These are phyloP conservation scores for Eulemur coronatus DNA, from an alignment of 2,797 vertebrate genomes.

Conservation along the genomic window DNA sequence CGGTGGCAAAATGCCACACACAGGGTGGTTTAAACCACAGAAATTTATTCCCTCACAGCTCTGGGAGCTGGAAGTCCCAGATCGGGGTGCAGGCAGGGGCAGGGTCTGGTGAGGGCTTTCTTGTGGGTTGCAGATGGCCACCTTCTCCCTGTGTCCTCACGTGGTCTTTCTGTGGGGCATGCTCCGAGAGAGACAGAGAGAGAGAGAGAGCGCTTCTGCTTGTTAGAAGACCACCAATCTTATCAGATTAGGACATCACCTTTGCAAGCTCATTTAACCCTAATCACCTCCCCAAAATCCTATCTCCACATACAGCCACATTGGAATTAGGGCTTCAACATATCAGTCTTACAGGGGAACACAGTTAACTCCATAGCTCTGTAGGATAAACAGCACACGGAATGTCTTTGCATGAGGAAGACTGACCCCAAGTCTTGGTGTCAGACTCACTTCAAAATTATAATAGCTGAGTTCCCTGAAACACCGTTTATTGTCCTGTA, in stretches of 20 bases:
- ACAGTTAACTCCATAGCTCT: background rate
- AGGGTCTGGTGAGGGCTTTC: no score
- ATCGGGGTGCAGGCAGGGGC: no score
- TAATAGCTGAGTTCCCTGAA: background rate
- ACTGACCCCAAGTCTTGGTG: background rate
- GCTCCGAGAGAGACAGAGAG: background rate
- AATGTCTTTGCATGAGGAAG: background rate
- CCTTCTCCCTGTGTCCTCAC: no score
- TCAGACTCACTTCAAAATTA: background rate
- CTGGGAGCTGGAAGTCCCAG: no score
- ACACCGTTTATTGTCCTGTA: background rate
- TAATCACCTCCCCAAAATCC: background rate
- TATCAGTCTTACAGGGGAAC: no score
- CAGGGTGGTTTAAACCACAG: no score
- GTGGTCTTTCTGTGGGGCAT: no score
- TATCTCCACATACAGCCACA: background rate
- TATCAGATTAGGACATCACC: accelerated
- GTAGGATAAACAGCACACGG: accelerated
- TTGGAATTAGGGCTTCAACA: no score
- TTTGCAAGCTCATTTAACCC: background rate
- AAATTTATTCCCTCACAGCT: no score
- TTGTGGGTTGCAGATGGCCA: no score
- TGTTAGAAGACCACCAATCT: background rate
- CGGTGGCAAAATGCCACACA: no score
- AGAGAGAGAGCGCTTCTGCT: background rate